Conservation (phyloP, 2,113 vertebrate genomes). For the Muscicapa adusta region DNA sequence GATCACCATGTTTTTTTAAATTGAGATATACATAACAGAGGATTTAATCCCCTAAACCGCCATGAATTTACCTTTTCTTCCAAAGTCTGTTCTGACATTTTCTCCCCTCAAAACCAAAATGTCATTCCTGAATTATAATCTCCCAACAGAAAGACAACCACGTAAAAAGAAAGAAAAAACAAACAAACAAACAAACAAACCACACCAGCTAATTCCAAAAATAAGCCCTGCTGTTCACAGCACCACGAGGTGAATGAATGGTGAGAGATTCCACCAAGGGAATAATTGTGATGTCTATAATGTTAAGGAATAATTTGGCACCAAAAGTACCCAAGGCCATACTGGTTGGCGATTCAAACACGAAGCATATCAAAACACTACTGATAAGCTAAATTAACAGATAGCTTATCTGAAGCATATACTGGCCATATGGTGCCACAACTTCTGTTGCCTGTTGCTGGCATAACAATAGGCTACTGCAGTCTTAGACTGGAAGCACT, state of each 20-base stretch:
- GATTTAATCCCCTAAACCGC: neutral
- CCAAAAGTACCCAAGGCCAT: slow-evolving; percentile 55
- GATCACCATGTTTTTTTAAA: neutral
- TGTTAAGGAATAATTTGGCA: slow-evolving; percentile 61
- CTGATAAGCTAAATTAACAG: slow-evolving; percentile 85
- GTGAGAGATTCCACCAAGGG: slow-evolving; percentile 71
- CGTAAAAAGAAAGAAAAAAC: neutral
- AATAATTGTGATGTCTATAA: slow-evolving; percentile 45
- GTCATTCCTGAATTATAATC: slow-evolving; percentile 31
- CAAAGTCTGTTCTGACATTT: slow-evolving; percentile 13
- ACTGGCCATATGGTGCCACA: slow-evolving; percentile 95
- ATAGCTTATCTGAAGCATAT: slow-evolving; percentile 90
- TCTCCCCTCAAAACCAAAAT: neutral
- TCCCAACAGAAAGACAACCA: neutral
- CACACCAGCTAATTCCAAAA: slow-evolving; percentile 27
- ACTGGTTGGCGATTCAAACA: slow-evolving; percentile 74
- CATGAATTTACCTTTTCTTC: slow-evolving; percentile 17
- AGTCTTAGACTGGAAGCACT: slow-evolving; percentile 79
- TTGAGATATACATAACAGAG: neutral
- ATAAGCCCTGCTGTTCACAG: neutral
- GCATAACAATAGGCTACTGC: slow-evolving; percentile 86
- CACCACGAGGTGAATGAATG: slow-evolving; percentile 38
- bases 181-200: neutral
- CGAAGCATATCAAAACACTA: slow-evolving; percentile 82
- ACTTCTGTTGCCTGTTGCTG: slow-evolving; percentile 91